Evolutionary conservation across 1,140 invertebrate genomes (phyloP), one percentile per base, ranked within the genome.

Genomic region (Tribolium madens): DNA sequence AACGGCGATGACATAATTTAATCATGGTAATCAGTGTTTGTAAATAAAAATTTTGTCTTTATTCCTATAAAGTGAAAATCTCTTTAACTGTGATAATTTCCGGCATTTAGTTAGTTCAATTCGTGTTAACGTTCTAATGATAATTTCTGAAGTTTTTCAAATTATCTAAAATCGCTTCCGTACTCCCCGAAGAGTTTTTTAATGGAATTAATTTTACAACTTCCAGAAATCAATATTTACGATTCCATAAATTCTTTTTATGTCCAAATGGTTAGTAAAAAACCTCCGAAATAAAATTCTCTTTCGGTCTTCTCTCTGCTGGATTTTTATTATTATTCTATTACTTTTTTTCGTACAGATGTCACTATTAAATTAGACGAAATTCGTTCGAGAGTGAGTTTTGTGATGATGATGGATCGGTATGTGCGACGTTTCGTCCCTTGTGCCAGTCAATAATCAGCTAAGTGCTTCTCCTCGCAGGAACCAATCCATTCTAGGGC

Each of bases 401-500:
- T 21, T 18, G 57, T 64, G 57, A 64, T 64, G 57, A 64, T 64
- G 57, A 64, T 64, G 26, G 57, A 64, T 64, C 57, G 57, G 3
- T 10, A n/a, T n/a, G 18, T 15, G 26, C 57, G 14, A 64, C 57
- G 57, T 64, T 64, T 64, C 57, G 57, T 64, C 57, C 26, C 57
- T 33, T 14, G 21, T 64, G 26, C 26, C 14, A 64, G 57, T 64
- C 57, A 64, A 64, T 64, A 64, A 64, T 64, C 57, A 64, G 57
- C 57, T 64, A 64, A 64, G 57, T 64, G 57, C 57, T 64, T 7
- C 36, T 42, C 26, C 18, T 64, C 57, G 57, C 57, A 64, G 57
- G 57, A 64, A 64, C 57, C 57, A 64, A 64, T 64, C 57, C 57
- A 64, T 64, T 33, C 57, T 64, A 26, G 57, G 14, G 57, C 26